A percentile compares a stretch with the other conserved stretches of the same genome.
Conservation (phyloP, 2,888 invertebrate genomes). For the Ceraclea dissimilis region DNA sequence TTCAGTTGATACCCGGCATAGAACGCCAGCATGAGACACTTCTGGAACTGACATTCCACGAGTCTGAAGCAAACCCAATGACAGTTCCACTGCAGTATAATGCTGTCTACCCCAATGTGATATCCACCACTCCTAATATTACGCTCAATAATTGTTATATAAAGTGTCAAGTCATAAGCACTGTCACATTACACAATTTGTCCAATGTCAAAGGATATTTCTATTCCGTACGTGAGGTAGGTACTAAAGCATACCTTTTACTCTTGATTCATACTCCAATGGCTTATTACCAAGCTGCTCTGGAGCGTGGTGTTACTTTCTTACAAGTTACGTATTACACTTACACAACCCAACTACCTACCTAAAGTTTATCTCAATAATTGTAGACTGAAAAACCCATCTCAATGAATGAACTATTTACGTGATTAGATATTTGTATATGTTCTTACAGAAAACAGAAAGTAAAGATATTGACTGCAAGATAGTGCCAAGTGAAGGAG, state of each 20-base stretch:
- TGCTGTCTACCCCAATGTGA: slow-evolving; percentile 4
- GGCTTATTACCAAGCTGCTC: too few relatives aligned
- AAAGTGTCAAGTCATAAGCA: neutral
- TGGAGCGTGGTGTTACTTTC: too few relatives aligned
- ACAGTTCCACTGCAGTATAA: slow-evolving; percentile 6
- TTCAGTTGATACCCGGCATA: slow-evolving; percentile 4
- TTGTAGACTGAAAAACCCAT: too few relatives aligned
- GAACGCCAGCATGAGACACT: neutral
- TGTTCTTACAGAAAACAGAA: slow-evolving; percentile 6
- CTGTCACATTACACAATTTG: slow-evolving; percentile 2
- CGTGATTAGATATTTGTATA: too few relatives aligned
- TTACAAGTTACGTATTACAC: too few relatives aligned
- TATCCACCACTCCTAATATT: slow-evolving; percentile 1
- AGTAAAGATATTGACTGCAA: slow-evolving; percentile 6
- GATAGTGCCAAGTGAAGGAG: slow-evolving; percentile 5
- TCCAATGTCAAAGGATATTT: slow-evolving; percentile 10
- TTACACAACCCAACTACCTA: too few relatives aligned
- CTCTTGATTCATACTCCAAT: too few relatives aligned
- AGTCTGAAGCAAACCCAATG: slow-evolving; percentile 9
- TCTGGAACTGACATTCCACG: slow-evolving; percentile 7
- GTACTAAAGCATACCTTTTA: too few relatives aligned
- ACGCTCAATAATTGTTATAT: slow-evolving; percentile 5
- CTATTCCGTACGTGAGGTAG: slow-evolving; percentile 2
- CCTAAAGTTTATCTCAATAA: too few relatives aligned
- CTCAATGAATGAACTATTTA: too few relatives aligned